Conservation (phyloP, 2,888 invertebrate genomes). For the Panzeria rudis region DNA sequence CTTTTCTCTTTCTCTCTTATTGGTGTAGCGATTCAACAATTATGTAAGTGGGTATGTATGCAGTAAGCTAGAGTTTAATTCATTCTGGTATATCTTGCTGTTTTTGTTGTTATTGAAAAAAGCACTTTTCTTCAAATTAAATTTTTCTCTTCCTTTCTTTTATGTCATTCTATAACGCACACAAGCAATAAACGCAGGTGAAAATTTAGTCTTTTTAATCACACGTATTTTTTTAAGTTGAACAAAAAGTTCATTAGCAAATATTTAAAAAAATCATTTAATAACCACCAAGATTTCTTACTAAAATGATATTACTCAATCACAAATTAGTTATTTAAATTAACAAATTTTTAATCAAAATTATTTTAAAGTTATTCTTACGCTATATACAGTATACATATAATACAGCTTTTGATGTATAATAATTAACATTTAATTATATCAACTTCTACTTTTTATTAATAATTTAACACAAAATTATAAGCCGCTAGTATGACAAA, state of each 20-base stretch:
- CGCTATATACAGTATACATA: neutral
- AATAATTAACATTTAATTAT: neutral
- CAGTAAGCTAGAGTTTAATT: conserved; percentile 5
- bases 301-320: neutral
- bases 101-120: conserved; percentile 48
- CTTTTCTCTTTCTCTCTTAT: conserved; percentile 41
- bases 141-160: conserved; percentile 4
- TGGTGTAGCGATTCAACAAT: neutral
- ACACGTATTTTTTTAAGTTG: neutral
- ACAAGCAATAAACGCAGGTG: conserved; percentile 42
- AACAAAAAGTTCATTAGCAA: neutral
- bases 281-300: neutral
- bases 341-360: too few relatives aligned
- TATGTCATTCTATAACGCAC: conserved; percentile 25
- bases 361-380: too few relatives aligned
- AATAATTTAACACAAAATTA: conserved; percentile 36
- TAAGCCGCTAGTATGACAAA: conserved; percentile 55
- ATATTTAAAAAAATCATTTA: neutral
- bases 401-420: neutral
- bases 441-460: neutral
- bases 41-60: neutral
- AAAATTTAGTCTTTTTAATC: conserved; percentile 1
- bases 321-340: too few relatives aligned
- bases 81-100: conserved; percentile 50
- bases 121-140: conserved; percentile 52